phyloP scores from a whole-genome alignment of 2,113 vertebrate genomes.

The Laticauda colubrina region DNA sequence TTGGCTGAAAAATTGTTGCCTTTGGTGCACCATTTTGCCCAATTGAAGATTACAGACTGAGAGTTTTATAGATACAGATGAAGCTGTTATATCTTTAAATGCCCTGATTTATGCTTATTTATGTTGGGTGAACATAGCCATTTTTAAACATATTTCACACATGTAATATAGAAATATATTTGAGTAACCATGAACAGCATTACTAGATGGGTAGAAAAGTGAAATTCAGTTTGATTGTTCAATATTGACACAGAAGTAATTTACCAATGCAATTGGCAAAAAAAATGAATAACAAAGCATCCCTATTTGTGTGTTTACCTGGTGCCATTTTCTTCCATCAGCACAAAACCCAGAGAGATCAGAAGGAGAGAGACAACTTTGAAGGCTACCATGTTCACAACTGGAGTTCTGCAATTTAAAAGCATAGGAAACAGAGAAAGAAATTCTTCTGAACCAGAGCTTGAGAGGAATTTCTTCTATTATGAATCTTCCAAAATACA shows the following conservation, averaged over 20 bases:
- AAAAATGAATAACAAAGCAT: neutral
- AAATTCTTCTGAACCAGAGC: neutral
- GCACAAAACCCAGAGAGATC: slow-evolving; percentile 53
- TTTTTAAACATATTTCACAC: neutral
- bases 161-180: neutral
- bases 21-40: neutral
- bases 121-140: neutral
- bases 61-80: neutral
- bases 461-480: neutral
- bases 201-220: neutral
- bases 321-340: slow-evolving; percentile 42
- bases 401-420: neutral
- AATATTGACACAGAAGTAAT: neutral
- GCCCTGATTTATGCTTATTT: neutral
- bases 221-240: neutral
- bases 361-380: slow-evolving; percentile 59
- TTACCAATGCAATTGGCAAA: neutral
- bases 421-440: neutral
- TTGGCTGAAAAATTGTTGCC: neutral
- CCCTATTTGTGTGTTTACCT: slow-evolving; percentile 49
- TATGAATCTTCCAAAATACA: neutral
- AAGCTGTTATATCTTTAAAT: neutral
- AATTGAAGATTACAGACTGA: neutral
- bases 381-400: slow-evolving; percentile 41
- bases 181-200: neutral